Base-by-base conservation (phyloP, 2,888 invertebrate genomes). In the Nemotelus nigrinus region DNA sequence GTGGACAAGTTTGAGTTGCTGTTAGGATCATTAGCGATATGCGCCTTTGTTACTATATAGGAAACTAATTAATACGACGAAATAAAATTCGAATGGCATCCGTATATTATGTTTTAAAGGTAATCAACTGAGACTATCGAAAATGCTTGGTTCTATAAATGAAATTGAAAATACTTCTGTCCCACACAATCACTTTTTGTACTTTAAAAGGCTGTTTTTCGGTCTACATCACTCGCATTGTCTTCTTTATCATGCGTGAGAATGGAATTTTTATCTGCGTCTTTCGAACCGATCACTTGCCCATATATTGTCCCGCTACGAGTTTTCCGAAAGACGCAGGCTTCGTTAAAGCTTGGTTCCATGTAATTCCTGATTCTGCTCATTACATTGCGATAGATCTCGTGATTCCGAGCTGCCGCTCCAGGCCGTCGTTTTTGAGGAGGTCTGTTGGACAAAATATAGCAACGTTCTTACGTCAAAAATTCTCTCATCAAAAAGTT, bases 361-460 rank as follows among this genome's bases (percentile, higher is more conserved):
- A 85, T 84, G 68, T 84, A 84, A 57, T 84, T 83, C 48, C 82
- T 83, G n/a, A 86, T 83, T 6, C 83, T 83, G 45, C 82, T 79
- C 57, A 86, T 82, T 4, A 84, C 84, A 77, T 84, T 83, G 0
- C 84, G 85, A 80, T 84, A 85, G 65, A 86, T 85, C 80, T 86
- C 84, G 80, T 85, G 85, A 67, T 86, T 84, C 1, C 87, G 83
- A 65, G 82, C 83, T 2, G 82, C 82, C 8, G 85, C 86, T 74
- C 85, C 85, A 0, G 85, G 86, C 2, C 86, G 84, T 25, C 87
- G 82, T 77, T 84, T 84, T 79, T 84, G 86, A 0, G 86, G 84
- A 39, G 81, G 78, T 76, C 87, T 86, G 44, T 47, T 25, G 25
- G 25, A 25, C 25, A 25, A 25, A 25, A 25, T 25, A 25, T 25